Base-by-base conservation (phyloP, 2,113 vertebrate species). In the Nerophis lumbriciformis region DNA sequence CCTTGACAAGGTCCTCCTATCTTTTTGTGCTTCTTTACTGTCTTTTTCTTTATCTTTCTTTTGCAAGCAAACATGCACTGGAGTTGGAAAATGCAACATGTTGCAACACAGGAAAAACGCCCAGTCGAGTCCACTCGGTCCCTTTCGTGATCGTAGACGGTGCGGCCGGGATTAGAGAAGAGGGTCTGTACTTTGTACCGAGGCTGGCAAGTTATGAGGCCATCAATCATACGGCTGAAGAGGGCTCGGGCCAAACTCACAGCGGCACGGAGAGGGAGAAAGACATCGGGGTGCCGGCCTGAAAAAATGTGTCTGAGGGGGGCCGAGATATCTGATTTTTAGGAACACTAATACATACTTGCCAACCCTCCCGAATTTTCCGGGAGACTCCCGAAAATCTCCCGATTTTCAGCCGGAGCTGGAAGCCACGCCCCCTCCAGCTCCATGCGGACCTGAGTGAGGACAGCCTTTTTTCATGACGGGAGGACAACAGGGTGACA, bases 201-300 rank as follows among this genome's bases (percentile, higher is more conserved):
- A 56, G 48, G 51, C 60, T 52, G 63, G 64, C 65, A 63, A 38
- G 49, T 55, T 68, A 55, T 53, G 59, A 64, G 61, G 66, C 64
- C 70, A 53, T 55, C 35, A 16, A 68, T 52, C 58, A 65, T 74
- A 53, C 62, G 68, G 45, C 58, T 73, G 39, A 73, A 62, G 59
- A 45, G 65, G 21, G 47, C 39, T 63, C 63, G 58, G 45, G 65
- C 66, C 54, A 55, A 70, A 61, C 44, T 35, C n/a, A 58, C 45
- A 60, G 7, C 47, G 58, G 45, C 16, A 63, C 66, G 48, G 50
- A 19, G 62, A 11, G 11, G 6, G 12, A 12, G 19, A 59, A 59
- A 48, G 64, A 53, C 53, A 61, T 47, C 51, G 19, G 21, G 16
- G 48, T 51, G 6, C 47, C 11, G n/a, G 39, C 37, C n/a, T n/a